Evolutionary conservation across 2,797 vertebrate genomes (phyloP), one percentile per base, ranked within the genome.

Genomic region (Falco berigora): DNA sequence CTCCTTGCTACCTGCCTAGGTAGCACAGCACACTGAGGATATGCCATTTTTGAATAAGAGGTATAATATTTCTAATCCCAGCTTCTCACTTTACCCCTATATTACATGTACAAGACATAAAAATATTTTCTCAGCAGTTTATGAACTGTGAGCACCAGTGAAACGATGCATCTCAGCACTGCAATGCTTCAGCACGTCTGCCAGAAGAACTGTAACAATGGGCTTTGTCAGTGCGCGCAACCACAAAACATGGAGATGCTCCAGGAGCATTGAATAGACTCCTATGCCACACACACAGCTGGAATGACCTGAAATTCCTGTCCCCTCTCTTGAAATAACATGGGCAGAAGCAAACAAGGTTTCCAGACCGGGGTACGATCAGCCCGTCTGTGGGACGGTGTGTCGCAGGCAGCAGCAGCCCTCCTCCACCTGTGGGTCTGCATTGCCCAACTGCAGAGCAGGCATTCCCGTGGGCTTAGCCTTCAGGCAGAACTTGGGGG

Each of bases 61-160:
- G 19, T 1, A 13, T 6, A 46, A 50, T 14, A n/a, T 38, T 88
- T 64, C 68, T 67, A 40, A 73, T 22, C 27, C 24, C 34, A 75
- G 20, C 52, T 75, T 52, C 50, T 38, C 40, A 23, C 38, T 78
- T 50, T 59, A 55, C 28, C 47, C 25, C 75, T 30, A 13, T 16
- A 5, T 14, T 52, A 42, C 21, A 32, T 0, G 3, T 1, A 22
- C 34, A 79, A 27, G 40, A 22, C 2, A 2, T 1, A 6, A 2
- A 62, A 76, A 52, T 8, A 36, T 42, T 36, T 52, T 52, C 58
- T 13, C 34, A 28, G 10, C n/a, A 53, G 47, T 25, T 18, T 36
- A 49, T 3, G 28, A 56, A 20, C 73, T 23, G 75, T 1, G 62
- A 86, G 72, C 20, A 8, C 64, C 66, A 46, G 3, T 10, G 42